phyloP scores from a whole-genome alignment of 2,888 invertebrate genomes.

The Dicranocentrus wangi region DNA sequence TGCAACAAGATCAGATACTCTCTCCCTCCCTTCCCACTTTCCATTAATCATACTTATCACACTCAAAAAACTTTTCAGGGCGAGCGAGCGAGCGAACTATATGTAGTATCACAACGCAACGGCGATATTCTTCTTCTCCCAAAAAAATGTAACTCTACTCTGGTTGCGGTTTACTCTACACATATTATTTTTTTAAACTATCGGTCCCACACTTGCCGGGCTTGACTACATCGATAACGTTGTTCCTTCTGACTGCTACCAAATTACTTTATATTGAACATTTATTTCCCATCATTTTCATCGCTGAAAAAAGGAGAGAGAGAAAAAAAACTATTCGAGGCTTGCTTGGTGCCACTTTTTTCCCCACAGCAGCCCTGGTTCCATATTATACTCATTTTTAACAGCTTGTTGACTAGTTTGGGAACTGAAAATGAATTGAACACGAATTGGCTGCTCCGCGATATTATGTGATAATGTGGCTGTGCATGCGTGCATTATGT shows the following conservation, averaged over 20 bases:
- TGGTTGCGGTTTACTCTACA: no score
- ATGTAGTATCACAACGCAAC: not conserved
- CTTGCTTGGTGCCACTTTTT: no score
- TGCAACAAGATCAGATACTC: constrained; percentile 59
- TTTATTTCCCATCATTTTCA: constrained; percentile 52
- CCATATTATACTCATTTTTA: not conserved
- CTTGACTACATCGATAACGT: constrained; percentile 51
- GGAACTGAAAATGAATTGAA: constrained; percentile 38
- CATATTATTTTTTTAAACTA: no score
- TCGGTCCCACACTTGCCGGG: constrained; percentile 29
- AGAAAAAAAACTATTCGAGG: not conserved
- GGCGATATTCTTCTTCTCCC: constrained; percentile 7
- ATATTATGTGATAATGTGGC: constrained; percentile 47
- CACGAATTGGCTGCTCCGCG: constrained; percentile 13
- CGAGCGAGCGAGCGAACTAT: no score
- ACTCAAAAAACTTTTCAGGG: constrained; percentile 46
- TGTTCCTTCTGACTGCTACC: constrained; percentile 54
- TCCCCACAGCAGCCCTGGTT: not conserved
- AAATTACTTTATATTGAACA: constrained; percentile 57
- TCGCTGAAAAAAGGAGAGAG: not conserved
- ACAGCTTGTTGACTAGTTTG: constrained; percentile 21
- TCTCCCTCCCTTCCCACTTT: constrained; percentile 40
- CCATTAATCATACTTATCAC: constrained; percentile 63
- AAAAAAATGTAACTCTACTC: constrained; percentile 26
- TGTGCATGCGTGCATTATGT: constrained; percentile 43